Evolutionary conservation across 92 coral and sea anemone species (phyloP).

Genomic region (Isaurus tuberculatus): DNA sequence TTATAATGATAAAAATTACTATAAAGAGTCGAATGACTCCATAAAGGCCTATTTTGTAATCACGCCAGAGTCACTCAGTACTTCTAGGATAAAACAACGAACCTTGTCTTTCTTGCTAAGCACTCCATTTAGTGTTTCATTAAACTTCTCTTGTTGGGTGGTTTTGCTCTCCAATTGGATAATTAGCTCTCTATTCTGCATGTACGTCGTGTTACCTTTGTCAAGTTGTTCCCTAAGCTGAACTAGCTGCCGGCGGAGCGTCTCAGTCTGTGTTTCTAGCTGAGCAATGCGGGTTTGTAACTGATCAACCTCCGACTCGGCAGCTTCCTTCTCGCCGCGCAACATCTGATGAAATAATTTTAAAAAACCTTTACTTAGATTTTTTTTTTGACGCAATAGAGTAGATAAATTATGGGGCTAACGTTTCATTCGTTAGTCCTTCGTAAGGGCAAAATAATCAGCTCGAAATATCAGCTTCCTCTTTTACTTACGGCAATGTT

Average conservation of each 20-base stretch:
- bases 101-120: constrained; percentile 82
- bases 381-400: too few relatives aligned
- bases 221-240: constrained; percentile 90
- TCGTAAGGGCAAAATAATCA: too few relatives aligned
- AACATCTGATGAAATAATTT: constrained; percentile 43
- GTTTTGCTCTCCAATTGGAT: constrained; percentile 92
- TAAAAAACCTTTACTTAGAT: neutral
- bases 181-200: constrained; percentile 83
- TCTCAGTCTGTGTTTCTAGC: constrained; percentile 92
- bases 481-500: too few relatives aligned
- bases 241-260: constrained; percentile 78
- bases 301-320: constrained; percentile 85
- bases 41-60: too few relatives aligned
- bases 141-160: constrained; percentile 84
- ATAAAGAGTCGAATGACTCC: too few relatives aligned
- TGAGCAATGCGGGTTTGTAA: constrained; percentile 82
- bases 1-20: too few relatives aligned
- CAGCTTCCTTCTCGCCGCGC: constrained; percentile 82
- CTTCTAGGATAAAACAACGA: neutral
- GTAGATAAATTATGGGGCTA: too few relatives aligned
- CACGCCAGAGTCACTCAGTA: neutral
- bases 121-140: constrained; percentile 83
- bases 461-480: too few relatives aligned
- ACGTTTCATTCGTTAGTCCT: too few relatives aligned
- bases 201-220: constrained; percentile 76